Conservation (phyloP, 2,888 invertebrate genomes). For the Brachypterus glaber region DNA sequence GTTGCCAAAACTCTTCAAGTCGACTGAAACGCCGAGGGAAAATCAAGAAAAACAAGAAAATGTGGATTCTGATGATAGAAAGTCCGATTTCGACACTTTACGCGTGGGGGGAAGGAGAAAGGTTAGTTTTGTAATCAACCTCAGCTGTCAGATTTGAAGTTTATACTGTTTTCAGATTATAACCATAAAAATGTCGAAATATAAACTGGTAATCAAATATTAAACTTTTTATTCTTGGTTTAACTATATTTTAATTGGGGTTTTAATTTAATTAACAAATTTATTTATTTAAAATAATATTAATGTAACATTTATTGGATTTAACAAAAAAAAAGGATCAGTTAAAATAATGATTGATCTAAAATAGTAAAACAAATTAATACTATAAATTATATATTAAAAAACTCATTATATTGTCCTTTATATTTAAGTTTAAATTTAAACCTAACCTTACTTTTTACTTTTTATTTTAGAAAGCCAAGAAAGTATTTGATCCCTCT, state of each 20-base stretch:
- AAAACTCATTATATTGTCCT: not conserved
- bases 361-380: not conserved
- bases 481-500: constrained; percentile 79
- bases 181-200: constrained; percentile 16
- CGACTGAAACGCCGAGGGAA: constrained; percentile 6
- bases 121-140: no score
- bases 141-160: constrained; percentile 11
- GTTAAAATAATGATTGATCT: not conserved
- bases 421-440: not conserved
- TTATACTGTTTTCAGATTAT: constrained; percentile 1
- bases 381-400: not conserved
- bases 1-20: not conserved
- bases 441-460: constrained; percentile 10
- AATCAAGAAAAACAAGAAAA: constrained; percentile 21
- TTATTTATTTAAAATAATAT: not conserved
- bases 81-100: constrained; percentile 29
- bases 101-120: constrained; percentile 53
- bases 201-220: constrained; percentile 15
- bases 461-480: constrained; percentile 53
- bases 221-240: not conserved
- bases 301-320: not conserved
- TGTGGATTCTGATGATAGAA: constrained; percentile 28
- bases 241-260: not conserved
- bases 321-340: no score
- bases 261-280: not conserved